These are phyloP conservation scores for Aspidiotus destructor DNA, from an alignment of 2,888 invertebrate genomes.

Conservation along the genomic window DNA sequence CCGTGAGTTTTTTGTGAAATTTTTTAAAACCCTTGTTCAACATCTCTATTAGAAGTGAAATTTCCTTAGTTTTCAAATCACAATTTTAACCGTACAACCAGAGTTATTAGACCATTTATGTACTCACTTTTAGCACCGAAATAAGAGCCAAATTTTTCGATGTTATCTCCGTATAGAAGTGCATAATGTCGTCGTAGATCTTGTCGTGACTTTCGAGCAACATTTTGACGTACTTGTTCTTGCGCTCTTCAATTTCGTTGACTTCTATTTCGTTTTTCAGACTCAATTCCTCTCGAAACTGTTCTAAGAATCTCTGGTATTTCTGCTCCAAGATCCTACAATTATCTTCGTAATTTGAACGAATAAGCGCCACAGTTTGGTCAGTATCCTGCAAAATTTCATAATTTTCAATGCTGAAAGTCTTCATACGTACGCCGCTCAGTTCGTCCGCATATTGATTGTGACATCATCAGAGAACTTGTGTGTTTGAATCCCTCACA, in stretches of 20 bases:
- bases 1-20: neutral
- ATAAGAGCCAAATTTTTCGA: slow-evolving; percentile 85
- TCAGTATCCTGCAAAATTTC: slow-evolving; percentile 43
- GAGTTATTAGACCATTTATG: neutral
- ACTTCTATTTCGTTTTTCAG: slow-evolving; percentile 71
- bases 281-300: slow-evolving; percentile 60
- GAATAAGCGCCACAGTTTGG: slow-evolving; percentile 49
- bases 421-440: neutral
- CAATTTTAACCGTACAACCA: neutral
- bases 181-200: slow-evolving; percentile 80
- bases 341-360: slow-evolving; percentile 56
- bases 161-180: slow-evolving; percentile 90
- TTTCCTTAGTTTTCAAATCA: neutral
- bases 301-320: slow-evolving; percentile 63
- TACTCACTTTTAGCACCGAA: slow-evolving; percentile 65
- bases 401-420: neutral
- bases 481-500: neutral
- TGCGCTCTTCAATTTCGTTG: slow-evolving; percentile 80
- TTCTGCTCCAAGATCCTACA: slow-evolving; percentile 58
- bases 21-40: neutral
- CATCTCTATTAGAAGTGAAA: neutral
- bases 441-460: neutral
- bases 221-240: slow-evolving; percentile 65
- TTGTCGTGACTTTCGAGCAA: slow-evolving; percentile 60
- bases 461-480: neutral